Evolutionary conservation across 2,797 vertebrate species (phyloP).

Genomic region (Uromys caudimaculatus): DNA sequence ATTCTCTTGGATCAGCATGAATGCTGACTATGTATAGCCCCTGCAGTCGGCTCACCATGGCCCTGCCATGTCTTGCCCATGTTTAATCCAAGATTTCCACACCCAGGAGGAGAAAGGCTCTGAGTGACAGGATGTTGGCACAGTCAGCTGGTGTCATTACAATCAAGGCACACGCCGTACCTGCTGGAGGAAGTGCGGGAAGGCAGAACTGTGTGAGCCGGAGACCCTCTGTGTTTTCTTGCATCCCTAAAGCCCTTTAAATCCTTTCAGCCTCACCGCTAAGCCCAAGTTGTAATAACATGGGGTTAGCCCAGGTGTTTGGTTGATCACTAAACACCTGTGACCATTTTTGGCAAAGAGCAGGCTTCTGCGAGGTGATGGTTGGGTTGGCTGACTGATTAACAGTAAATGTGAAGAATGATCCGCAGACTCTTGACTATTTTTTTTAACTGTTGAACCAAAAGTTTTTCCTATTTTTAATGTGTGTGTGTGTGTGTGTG

Average conservation of each 20-base stretch:
- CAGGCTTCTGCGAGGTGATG: background rate
- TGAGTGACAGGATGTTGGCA: background rate
- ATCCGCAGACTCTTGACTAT: background rate
- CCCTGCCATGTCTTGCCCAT: background rate
- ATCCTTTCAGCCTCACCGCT: background rate
- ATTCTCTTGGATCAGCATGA: background rate
- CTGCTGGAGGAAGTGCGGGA: background rate
- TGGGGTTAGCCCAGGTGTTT: background rate
- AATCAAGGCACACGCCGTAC: background rate
- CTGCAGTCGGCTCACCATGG: background rate
- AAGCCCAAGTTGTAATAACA: constrained; percentile 6
- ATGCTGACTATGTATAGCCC: too few species aligned
- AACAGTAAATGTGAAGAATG: background rate
- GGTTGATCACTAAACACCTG: background rate
- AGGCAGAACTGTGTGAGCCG: background rate
- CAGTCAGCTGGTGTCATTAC: background rate
- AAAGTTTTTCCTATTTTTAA: background rate
- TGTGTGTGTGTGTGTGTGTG: background rate
- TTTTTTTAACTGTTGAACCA: background rate
- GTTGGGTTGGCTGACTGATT: background rate
- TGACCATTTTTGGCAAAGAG: background rate
- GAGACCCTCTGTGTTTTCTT: background rate
- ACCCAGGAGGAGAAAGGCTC: background rate
- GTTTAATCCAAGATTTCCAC: background rate
- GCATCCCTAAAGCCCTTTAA: background rate